Percentiles rank a stretch among this genome's conserved stretches.
These are phyloP conservation scores for Germaria angustata DNA, from an alignment of 2,888 invertebrate species.

Conservation along the genomic window DNA sequence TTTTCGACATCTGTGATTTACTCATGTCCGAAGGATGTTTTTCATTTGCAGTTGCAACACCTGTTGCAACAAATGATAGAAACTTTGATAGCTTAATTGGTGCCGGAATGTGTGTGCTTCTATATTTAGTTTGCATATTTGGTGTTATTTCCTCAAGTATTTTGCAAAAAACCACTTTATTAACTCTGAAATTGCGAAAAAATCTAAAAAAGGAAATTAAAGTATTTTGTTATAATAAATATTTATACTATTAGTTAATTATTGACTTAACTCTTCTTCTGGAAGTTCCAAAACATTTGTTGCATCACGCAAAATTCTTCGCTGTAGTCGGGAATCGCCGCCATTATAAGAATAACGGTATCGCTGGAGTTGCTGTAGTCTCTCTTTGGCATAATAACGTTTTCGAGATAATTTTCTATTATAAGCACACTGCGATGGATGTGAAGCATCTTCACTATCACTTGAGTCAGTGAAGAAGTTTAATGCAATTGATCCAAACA, in stretches of 20 bases:
- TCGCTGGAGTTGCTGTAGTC: not conserved
- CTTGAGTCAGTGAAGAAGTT: slow-evolving; percentile 16
- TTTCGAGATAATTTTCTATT: not conserved
- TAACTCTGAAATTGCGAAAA: slow-evolving; percentile 23
- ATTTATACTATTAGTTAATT: not conserved
- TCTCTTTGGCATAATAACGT: not conserved
- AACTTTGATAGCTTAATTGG: slow-evolving; percentile 22
- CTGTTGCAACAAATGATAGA: slow-evolving; percentile 26
- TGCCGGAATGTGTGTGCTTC: slow-evolving; percentile 37
- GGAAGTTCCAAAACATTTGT: slow-evolving; percentile 42
- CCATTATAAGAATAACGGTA: not conserved
- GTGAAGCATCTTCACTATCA: slow-evolving; percentile 9
- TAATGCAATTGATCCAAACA: slow-evolving; percentile 26
- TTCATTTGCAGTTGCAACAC: not conserved
- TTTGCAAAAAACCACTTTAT: slow-evolving; percentile 13
- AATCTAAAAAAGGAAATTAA: slow-evolving; percentile 23
- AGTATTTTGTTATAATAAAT: not conserved
- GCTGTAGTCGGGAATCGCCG: not conserved
- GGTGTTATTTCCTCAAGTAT: slow-evolving; percentile 29
- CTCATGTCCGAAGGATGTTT: not conserved
- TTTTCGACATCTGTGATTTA: slow-evolving; percentile 20
- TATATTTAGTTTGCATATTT: not conserved
- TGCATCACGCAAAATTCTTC: slow-evolving; percentile 30
- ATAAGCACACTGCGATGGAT: no score
- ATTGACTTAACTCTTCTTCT: slow-evolving; percentile 4